These are phyloP conservation scores for Muntiacus reevesi DNA, from an alignment of 2,113 vertebrate species.

Conservation along the genomic window DNA sequence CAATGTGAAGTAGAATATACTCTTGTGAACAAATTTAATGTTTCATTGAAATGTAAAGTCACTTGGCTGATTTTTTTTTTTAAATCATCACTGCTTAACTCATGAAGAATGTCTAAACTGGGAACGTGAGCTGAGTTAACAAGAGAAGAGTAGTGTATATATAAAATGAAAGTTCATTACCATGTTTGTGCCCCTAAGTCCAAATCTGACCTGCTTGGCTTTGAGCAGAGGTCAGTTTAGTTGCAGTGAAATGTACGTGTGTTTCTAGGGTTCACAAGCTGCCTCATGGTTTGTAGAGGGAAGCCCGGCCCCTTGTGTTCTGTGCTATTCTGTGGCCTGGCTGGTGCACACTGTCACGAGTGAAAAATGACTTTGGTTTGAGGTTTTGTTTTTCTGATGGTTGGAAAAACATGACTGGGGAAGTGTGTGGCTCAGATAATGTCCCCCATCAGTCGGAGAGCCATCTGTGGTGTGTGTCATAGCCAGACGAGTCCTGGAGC, in stretches of 20 bases:
- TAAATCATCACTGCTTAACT: not conserved
- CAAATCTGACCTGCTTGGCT: not conserved
- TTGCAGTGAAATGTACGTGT: not conserved
- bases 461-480: not conserved
- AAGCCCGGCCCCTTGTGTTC: not conserved
- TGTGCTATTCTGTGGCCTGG: not conserved
- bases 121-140: not conserved
- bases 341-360: not conserved
- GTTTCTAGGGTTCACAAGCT: not conserved
- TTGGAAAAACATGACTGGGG: slow-evolving; percentile 7
- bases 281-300: not conserved
- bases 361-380: slow-evolving; percentile 47
- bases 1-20: not conserved
- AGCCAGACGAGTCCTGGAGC: not conserved
- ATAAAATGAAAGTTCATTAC: slow-evolving; percentile 22
- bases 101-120: not conserved
- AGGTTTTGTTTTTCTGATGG: not conserved
- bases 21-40: not conserved
- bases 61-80: not conserved
- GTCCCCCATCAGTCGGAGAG: not conserved
- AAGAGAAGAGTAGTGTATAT: not conserved
- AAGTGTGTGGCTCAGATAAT: not conserved
- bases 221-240: not conserved
- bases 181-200: not conserved
- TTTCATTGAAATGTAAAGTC: not conserved